These are phyloP conservation scores for Trichonephila inaurata DNA, from an alignment of 1,140 invertebrate genomes.

Conservation along the genomic window DNA sequence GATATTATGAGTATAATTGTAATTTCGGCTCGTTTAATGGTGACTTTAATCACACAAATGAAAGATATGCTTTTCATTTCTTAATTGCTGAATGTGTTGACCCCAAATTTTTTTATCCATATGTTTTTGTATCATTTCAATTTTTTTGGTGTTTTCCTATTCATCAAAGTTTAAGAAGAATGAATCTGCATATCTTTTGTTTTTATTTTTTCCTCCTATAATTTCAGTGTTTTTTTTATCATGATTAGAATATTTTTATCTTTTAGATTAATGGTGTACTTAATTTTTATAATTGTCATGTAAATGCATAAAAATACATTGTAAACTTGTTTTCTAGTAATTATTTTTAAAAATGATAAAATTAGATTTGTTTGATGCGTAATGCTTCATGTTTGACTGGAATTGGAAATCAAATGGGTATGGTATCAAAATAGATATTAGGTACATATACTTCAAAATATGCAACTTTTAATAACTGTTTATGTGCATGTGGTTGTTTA, in stretches of 20 bases:
- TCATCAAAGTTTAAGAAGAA: neutral
- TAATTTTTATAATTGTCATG: neutral
- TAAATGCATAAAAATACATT: neutral
- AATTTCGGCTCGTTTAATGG: slow-evolving; percentile 16
- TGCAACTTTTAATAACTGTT: no score
- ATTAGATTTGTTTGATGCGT: neutral
- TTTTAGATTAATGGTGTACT: slow-evolving; percentile 19
- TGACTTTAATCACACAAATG: slow-evolving; percentile 25
- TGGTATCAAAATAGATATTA: neutral
- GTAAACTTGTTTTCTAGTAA: neutral
- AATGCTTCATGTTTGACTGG: neutral
- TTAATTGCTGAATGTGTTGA: neutral
- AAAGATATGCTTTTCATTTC: slow-evolving; percentile 55
- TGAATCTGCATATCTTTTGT: slow-evolving; percentile 43
- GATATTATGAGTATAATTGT: slow-evolving; percentile 63
- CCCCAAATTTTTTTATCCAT: neutral
- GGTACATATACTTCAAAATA: no score
- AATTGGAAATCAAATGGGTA: neutral
- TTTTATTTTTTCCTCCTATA: slow-evolving; percentile 17
- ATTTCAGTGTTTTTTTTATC: slow-evolving; percentile 47
- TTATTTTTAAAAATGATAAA: neutral
- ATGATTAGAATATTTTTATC: slow-evolving; percentile 25
- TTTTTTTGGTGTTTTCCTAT: slow-evolving; percentile 31
- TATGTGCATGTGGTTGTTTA: neutral
- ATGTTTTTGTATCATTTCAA: neutral